A percentile compares a stretch with the other conserved stretches of the same genome.
Evolutionary conservation across 2,113 vertebrate species (phyloP).

Genomic region (Ageneiosus marmoratus): DNA sequence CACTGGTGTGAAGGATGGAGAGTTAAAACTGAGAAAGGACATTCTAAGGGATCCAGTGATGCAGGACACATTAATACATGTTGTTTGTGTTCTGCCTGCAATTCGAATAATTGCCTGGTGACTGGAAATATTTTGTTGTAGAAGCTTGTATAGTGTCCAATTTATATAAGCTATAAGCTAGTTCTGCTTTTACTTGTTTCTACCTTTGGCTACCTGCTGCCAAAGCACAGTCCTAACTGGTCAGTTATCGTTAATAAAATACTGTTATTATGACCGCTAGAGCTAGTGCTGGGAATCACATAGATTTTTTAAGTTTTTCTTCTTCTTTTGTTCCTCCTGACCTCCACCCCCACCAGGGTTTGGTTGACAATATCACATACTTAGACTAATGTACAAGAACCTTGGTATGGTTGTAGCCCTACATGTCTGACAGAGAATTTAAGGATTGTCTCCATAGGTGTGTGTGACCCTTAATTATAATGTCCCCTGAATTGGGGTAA

Average conservation of each 20-base stretch:
- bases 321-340: too few species aligned
- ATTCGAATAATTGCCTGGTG: slow-evolving; percentile 1
- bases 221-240: neutral
- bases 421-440: too few species aligned
- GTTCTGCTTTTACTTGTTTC: neutral
- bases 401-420: too few species aligned
- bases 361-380: too few species aligned
- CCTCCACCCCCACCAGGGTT: too few species aligned
- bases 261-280: neutral
- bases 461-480: too few species aligned
- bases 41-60: neutral
- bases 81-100: neutral
- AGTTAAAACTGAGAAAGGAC: neutral
- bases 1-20: neutral
- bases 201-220: neutral
- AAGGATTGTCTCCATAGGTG: too few species aligned
- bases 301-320: too few species aligned
- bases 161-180: neutral
- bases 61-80: neutral
- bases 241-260: neutral
- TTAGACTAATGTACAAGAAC: too few species aligned
- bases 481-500: too few species aligned
- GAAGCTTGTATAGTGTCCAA: neutral
- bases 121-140: neutral
- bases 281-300: too few species aligned